phyloP scores from a whole-genome alignment of 2,888 invertebrate species.

The Epistrophella euchroma region DNA sequence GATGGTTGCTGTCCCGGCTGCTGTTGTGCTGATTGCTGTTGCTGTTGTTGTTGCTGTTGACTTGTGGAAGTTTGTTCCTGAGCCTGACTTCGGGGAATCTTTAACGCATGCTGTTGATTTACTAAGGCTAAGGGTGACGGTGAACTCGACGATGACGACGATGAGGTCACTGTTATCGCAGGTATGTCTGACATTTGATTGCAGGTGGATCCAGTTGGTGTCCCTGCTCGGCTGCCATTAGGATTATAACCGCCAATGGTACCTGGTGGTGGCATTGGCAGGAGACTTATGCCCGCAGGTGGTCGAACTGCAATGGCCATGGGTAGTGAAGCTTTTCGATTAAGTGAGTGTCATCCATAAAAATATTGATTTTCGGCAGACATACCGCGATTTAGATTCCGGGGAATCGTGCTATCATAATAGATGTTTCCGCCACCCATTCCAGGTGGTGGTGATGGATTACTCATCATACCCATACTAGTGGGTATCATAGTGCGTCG shows the following conservation, averaged over 20 bases:
- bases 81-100: constrained; percentile 76
- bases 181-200: constrained; percentile 79
- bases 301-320: constrained; percentile 80
- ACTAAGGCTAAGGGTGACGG: constrained; percentile 77
- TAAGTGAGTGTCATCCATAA: constrained; percentile 83
- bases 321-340: constrained; percentile 81
- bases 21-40: constrained; percentile 54
- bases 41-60: constrained; percentile 57
- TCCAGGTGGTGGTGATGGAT: constrained; percentile 72
- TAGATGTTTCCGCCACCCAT: constrained; percentile 78
- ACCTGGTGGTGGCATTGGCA: constrained; percentile 79
- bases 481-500: constrained; percentile 82
- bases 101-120: constrained; percentile 77
- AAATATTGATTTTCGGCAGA: constrained; percentile 81
- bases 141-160: constrained; percentile 78
- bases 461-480: constrained; percentile 80
- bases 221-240: constrained; percentile 77
- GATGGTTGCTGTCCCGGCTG: constrained; percentile 68
- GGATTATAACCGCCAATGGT: constrained; percentile 78
- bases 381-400: constrained; percentile 80
- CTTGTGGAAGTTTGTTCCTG: constrained; percentile 59
- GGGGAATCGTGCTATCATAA: constrained; percentile 82
- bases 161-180: constrained; percentile 80
- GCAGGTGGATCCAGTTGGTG: constrained; percentile 77
- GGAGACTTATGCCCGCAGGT: constrained; percentile 80